These are phyloP conservation scores for Lumbricus terrestris DNA, from an alignment of 2,888 invertebrate genomes.

Conservation along the genomic window DNA sequence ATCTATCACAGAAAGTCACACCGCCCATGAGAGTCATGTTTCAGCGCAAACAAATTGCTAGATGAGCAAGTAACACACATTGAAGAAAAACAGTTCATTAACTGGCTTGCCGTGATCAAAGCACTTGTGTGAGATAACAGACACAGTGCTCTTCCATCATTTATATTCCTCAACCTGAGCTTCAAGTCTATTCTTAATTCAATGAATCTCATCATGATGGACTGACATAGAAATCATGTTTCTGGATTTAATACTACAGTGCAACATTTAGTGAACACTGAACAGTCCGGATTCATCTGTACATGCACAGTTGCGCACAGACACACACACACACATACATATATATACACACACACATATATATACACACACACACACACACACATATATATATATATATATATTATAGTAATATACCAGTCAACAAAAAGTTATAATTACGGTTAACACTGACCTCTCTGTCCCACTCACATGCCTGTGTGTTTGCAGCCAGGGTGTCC, in stretches of 20 bases:
- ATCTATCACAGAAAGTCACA: neutral
- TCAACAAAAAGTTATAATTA: too few relatives aligned
- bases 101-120: neutral
- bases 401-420: too few relatives aligned
- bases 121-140: neutral
- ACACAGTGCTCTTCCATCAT: neutral
- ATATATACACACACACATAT: too few relatives aligned
- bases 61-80: neutral
- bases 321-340: too few relatives aligned
- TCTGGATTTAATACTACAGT: too few relatives aligned
- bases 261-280: too few relatives aligned
- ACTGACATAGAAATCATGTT: neutral
- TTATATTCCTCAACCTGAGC: neutral
- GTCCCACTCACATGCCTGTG: constrained; percentile 60
- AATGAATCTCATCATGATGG: too few relatives aligned
- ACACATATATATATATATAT: too few relatives aligned
- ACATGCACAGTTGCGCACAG: too few relatives aligned
- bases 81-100: neutral
- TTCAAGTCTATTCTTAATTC: too few relatives aligned
- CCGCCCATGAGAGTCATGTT: neutral
- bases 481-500: constrained; percentile 59
- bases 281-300: neutral
- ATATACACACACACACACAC: too few relatives aligned
- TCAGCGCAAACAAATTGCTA: neutral
- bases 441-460: constrained; percentile 52